Conservation (phyloP, 2,888 invertebrate species). For the Coronaproctus castanopsis region DNA sequence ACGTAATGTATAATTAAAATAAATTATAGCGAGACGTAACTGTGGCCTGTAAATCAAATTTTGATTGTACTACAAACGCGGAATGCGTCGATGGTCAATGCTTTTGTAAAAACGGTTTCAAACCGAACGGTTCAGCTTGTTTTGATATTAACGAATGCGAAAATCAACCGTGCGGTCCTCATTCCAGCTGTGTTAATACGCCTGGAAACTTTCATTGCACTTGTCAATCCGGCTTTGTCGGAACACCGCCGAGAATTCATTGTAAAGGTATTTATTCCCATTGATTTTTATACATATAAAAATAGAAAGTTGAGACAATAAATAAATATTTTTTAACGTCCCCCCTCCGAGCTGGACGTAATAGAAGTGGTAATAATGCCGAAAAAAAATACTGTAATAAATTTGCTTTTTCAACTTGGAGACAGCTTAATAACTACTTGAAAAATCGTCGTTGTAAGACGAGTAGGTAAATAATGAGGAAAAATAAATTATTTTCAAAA, state of each 20-base stretch:
- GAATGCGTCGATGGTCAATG: constrained; percentile 75
- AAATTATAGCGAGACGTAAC: constrained; percentile 56
- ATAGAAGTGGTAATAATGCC: too few relatives aligned
- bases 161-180: constrained; percentile 45
- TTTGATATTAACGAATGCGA: constrained; percentile 64
- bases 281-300: too few relatives aligned
- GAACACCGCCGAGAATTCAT: constrained; percentile 53
- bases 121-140: constrained; percentile 56
- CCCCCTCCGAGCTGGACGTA: too few relatives aligned
- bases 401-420: too few relatives aligned
- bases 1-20: background rate
- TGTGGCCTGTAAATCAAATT: constrained; percentile 63
- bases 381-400: too few relatives aligned
- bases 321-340: too few relatives aligned
- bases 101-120: constrained; percentile 71
- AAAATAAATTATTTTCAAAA: too few relatives aligned
- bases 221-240: constrained; percentile 60
- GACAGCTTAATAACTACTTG: too few relatives aligned
- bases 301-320: too few relatives aligned
- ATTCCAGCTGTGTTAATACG: constrained; percentile 56
- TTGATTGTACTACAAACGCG: constrained; percentile 79
- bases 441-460: too few relatives aligned
- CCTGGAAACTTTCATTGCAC: constrained; percentile 62
- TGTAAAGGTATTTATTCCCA: constrained; percentile 52
- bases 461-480: too few relatives aligned